phyloP scores from a whole-genome alignment of 1,140 invertebrate species.

The Onthophagus taurus region DNA sequence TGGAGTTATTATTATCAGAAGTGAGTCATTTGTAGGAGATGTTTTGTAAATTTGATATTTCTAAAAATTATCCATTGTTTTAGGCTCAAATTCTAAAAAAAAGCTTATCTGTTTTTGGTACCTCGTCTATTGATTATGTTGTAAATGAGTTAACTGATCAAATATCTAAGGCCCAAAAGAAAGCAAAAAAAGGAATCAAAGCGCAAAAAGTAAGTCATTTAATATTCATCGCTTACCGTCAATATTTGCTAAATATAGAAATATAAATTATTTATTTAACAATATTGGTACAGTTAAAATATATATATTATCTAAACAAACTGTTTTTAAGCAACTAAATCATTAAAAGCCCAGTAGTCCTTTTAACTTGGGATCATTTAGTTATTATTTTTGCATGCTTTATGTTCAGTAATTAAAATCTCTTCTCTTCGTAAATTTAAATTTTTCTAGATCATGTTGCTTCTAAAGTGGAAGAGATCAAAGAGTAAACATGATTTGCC shows the following conservation, averaged over 20 bases:
- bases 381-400: no score
- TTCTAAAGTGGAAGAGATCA: no score
- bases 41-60: constrained; percentile 8
- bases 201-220: constrained; percentile 58
- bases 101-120: constrained; percentile 60
- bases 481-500: no score
- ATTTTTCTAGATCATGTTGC: no score
- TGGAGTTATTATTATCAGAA: constrained; percentile 80
- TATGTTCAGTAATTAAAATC: no score
- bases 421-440: no score
- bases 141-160: constrained; percentile 65
- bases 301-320: no score
- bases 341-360: no score
- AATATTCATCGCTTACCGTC: background rate
- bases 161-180: constrained; percentile 58
- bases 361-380: no score
- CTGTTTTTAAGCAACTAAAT: no score
- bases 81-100: constrained; percentile 73
- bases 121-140: constrained; percentile 68
- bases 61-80: constrained; percentile 26
- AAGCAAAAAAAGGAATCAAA: constrained; percentile 73
- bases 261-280: background rate
- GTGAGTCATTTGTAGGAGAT: constrained; percentile 38
- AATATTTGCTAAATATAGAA: background rate
- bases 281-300: background rate